These are phyloP conservation scores for Cantharis nigra DNA, from an alignment of 2,888 invertebrate genomes.

Conservation along the genomic window DNA sequence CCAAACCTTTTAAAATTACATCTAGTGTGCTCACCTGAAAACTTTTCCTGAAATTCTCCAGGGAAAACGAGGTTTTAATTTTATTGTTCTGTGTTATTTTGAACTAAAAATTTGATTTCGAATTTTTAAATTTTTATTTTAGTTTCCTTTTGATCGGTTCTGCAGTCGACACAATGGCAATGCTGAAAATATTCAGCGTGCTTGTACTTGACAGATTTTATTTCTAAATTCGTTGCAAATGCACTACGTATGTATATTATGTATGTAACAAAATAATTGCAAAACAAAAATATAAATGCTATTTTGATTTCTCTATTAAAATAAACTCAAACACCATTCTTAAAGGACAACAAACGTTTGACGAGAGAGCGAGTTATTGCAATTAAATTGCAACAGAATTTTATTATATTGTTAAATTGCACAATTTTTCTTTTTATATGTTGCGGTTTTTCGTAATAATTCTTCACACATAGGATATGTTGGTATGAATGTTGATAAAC, in stretches of 20 bases:
- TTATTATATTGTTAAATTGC: background rate
- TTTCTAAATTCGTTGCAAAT: background rate
- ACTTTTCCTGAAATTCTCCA: background rate
- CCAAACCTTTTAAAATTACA: constrained; percentile 7
- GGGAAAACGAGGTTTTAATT: background rate
- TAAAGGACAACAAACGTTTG: background rate
- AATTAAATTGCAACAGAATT: background rate
- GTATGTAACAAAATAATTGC: background rate
- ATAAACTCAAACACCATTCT: background rate
- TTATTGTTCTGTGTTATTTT: background rate
- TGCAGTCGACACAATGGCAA: background rate
- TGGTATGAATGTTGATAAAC: constrained; percentile 17
- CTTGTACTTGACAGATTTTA: background rate
- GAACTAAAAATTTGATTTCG: background rate
- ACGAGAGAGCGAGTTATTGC: background rate
- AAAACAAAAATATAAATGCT: background rate
- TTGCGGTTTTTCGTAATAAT: constrained; percentile 9
- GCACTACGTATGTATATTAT: background rate
- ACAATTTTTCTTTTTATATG: background rate
- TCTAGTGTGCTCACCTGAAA: background rate
- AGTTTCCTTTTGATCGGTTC: background rate
- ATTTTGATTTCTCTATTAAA: background rate
- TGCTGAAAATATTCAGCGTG: background rate
- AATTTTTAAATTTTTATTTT: background rate
- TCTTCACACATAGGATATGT: constrained; percentile 9